These are phyloP conservation scores for Caranx melampygus DNA, from an alignment of 2,113 vertebrate species.

Conservation along the genomic window DNA sequence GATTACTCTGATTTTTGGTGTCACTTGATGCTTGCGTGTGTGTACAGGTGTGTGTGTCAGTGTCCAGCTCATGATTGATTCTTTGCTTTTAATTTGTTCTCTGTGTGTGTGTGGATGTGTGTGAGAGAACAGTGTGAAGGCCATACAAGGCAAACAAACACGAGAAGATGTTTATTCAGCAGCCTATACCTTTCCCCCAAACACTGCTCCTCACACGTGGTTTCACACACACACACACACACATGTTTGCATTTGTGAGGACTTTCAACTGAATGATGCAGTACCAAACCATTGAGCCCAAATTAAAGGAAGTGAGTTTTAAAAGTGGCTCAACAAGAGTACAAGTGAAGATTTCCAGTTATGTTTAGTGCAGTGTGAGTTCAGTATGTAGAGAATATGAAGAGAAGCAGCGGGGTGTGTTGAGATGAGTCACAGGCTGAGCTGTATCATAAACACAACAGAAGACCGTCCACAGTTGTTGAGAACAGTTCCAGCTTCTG, in stretches of 20 bases:
- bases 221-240: conserved; percentile 8
- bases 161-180: background rate
- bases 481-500: background rate
- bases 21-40: background rate
- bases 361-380: background rate
- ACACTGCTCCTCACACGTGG: conserved; percentile 22
- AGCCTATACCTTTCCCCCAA: background rate
- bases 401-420: too few species aligned
- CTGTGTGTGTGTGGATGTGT: background rate
- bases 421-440: background rate
- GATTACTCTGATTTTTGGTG: conserved; percentile 30
- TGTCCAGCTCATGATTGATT: background rate
- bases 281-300: background rate
- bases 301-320: background rate
- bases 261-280: background rate
- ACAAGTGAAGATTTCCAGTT: background rate
- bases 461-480: background rate
- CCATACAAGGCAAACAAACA: background rate
- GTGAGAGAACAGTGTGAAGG: background rate
- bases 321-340: background rate
- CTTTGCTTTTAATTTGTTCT: background rate
- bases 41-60: background rate
- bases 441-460: background rate
- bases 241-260: background rate
- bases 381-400: background rate